These are phyloP conservation scores for Ascidia mentula DNA, from an alignment of 23 tunicate genomes.

Conservation along the genomic window DNA sequence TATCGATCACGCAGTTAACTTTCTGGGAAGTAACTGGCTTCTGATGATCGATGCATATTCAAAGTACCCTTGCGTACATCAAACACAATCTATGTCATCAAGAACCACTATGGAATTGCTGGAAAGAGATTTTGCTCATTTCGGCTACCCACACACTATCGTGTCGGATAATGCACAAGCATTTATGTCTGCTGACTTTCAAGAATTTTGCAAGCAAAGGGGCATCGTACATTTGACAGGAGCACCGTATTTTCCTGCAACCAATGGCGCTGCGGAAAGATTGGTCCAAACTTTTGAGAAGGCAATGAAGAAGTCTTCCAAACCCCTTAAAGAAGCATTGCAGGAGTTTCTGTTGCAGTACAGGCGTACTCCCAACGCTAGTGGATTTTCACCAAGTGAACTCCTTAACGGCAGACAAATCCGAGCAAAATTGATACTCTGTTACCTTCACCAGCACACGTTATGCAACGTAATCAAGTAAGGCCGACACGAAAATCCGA, in stretches of 20 bases:
- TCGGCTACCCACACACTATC: slow-evolving; percentile 13
- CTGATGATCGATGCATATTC: slow-evolving; percentile 15
- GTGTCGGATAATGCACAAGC: slow-evolving; percentile 6
- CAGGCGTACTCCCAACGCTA: slow-evolving; percentile 7
- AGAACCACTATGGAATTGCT: neutral
- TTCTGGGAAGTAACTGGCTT: slow-evolving; percentile 29
- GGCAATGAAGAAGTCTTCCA: neutral
- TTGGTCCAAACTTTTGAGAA: slow-evolving; percentile 21
- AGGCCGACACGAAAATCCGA: no score
- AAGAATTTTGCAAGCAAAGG: neutral
- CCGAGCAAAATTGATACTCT: slow-evolving; percentile 18
- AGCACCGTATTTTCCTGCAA: slow-evolving; percentile 20
- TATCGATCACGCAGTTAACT: slow-evolving; percentile 25
- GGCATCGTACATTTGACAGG: slow-evolving; percentile 16
- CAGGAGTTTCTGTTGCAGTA: slow-evolving; percentile 22
- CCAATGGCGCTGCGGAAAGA: slow-evolving; percentile 25
- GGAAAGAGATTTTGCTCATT: no score
- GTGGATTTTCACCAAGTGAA: slow-evolving; percentile 24
- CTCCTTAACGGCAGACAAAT: slow-evolving; percentile 13
- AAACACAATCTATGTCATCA: slow-evolving; percentile 2
- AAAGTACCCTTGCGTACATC: slow-evolving; percentile 19
- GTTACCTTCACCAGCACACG: slow-evolving; percentile 29
- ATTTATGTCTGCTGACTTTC: neutral
- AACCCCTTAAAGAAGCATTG: slow-evolving; percentile 7
- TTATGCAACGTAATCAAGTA: neutral